These are phyloP conservation scores for Sympetrum striolatum DNA, from an alignment of 2,888 invertebrate genomes.

Conservation along the genomic window DNA sequence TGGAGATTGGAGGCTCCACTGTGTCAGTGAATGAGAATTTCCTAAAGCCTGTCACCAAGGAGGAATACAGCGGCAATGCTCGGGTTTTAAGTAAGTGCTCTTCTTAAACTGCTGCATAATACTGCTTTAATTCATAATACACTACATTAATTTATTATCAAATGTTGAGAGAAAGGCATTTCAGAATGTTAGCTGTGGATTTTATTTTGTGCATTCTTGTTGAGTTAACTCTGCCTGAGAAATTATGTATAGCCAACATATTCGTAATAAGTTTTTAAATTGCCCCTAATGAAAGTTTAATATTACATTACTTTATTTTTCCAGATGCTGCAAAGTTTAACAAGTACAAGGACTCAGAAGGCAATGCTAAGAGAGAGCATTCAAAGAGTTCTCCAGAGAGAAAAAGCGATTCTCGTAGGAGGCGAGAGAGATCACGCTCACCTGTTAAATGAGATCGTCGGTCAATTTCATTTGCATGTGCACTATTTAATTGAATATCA, in stretches of 20 bases:
- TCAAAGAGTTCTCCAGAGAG: neutral
- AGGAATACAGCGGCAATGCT: conserved; percentile 72
- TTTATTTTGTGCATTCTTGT: too few relatives aligned
- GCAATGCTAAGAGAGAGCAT: neutral
- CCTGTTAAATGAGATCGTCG: neutral
- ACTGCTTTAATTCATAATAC: too few relatives aligned
- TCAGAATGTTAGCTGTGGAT: too few relatives aligned
- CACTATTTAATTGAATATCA: too few relatives aligned
- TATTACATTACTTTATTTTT: conserved; percentile 46
- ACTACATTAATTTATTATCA: too few relatives aligned
- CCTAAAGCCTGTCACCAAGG: neutral
- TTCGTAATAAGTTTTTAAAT: conserved; percentile 51
- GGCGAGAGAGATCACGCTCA: neutral
- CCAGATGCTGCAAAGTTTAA: conserved; percentile 76
- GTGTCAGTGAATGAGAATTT: conserved; percentile 67
- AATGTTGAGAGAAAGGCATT: too few relatives aligned
- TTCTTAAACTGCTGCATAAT: too few relatives aligned
- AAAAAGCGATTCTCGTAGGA: neutral
- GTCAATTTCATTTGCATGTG: too few relatives aligned
- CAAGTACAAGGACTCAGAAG: conserved; percentile 65
- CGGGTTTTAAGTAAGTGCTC: conserved; percentile 71
- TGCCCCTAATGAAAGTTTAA: conserved; percentile 53
- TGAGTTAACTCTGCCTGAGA: too few relatives aligned
- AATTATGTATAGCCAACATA: too few relatives aligned
- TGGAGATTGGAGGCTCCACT: conserved; percentile 71